A percentile compares a stretch with the other conserved stretches of the same genome.
phyloP scores from a whole-genome alignment of 1,140 invertebrate genomes.

The Monomorium pharaonis region DNA sequence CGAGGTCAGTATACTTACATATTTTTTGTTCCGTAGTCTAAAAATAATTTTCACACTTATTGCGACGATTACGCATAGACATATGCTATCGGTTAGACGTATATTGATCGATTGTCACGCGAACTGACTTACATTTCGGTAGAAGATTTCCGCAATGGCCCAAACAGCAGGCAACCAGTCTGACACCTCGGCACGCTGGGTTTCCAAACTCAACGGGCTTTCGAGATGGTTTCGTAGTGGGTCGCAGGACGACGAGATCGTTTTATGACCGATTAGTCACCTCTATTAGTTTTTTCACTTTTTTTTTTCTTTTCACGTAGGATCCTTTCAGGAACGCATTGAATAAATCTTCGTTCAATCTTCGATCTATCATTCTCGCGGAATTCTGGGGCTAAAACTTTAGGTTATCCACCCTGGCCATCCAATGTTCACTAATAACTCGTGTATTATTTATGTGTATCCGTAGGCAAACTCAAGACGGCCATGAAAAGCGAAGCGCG shows the following conservation, averaged over 20 bases:
- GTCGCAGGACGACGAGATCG: neutral
- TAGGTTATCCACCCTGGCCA: neutral
- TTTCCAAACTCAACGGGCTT: slow-evolving; percentile 66
- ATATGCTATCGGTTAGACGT: neutral
- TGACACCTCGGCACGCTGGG: slow-evolving; percentile 75
- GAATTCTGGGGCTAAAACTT: neutral
- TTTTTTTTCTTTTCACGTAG: neutral
- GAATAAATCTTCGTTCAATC: slow-evolving; percentile 18
- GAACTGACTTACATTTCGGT: slow-evolving; percentile 56
- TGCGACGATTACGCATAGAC: neutral
- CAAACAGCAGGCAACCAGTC: slow-evolving; percentile 80
- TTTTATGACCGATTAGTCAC: slow-evolving; percentile 42
- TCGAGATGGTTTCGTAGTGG: slow-evolving; percentile 22
- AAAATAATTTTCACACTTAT: neutral
- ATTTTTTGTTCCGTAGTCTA: neutral
- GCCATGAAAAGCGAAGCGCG: neutral
- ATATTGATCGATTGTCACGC: slow-evolving; percentile 66
- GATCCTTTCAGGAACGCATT: neutral
- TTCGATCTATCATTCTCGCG: neutral
- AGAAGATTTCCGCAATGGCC: slow-evolving; percentile 61
- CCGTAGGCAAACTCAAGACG: slow-evolving; percentile 10
- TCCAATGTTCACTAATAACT: slow-evolving; percentile 34
- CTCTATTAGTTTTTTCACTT: no score
- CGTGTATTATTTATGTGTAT: slow-evolving; percentile 39
- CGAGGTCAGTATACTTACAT: slow-evolving; percentile 40